phyloP scores from a whole-genome alignment of 2,797 vertebrate genomes.

The Cynodonichthys magdalenae region DNA sequence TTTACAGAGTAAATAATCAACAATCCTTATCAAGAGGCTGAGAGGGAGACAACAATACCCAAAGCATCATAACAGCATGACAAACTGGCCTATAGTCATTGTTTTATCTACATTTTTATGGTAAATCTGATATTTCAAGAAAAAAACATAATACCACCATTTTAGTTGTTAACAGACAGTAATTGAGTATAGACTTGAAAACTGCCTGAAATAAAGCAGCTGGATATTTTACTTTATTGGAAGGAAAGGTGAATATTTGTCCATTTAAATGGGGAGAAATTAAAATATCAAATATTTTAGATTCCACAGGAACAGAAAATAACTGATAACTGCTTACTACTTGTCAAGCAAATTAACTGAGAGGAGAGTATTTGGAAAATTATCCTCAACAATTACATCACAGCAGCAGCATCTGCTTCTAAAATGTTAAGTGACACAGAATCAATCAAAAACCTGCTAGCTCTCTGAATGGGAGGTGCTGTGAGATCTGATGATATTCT shows the following conservation, averaged over 20 bases:
- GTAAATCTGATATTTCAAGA: no score
- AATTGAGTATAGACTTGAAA: background rate
- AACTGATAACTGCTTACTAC: no score
- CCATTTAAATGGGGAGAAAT: conserved; percentile 2
- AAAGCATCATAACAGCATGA: no score
- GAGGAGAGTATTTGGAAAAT: no score
- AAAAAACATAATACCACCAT: no score
- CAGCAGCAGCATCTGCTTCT: background rate
- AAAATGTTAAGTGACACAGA: background rate
- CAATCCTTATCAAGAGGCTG: conserved; percentile 13
- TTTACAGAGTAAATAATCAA: conserved; percentile 11
- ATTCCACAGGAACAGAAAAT: no score
- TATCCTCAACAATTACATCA: no score
- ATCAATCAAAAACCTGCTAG: conserved; percentile 6
- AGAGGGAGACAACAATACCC: conserved; percentile 26
- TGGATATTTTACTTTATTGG: conserved; percentile 18
- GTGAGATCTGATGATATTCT: conserved; percentile 4
- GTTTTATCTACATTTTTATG: no score
- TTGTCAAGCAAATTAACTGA: no score
- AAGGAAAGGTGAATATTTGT: conserved; percentile 44
- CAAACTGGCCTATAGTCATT: no score
- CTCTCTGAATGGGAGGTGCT: background rate
- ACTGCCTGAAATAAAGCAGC: conserved; percentile 9
- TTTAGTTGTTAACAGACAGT: background rate
- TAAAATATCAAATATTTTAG: no score